phyloP scores from a whole-genome alignment of 1,140 invertebrate species.

The Drosophila subobscura region DNA sequence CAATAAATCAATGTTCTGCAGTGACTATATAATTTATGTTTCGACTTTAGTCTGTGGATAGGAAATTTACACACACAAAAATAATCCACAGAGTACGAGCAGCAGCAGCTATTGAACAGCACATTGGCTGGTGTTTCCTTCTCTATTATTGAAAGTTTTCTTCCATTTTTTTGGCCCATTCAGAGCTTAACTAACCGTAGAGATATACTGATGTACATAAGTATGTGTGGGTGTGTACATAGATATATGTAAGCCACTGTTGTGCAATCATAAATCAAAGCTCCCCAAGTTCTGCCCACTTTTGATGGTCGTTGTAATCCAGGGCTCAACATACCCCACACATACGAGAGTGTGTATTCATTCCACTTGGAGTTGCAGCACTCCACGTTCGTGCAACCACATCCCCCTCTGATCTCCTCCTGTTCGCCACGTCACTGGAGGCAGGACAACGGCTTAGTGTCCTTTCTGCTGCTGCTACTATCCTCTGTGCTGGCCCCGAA shows the following conservation, averaged over 20 bases:
- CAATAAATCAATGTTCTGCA: no score
- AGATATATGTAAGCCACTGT: constrained; percentile 16
- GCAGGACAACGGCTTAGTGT: constrained; percentile 51
- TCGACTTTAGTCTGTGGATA: no score
- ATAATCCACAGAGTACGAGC: no score
- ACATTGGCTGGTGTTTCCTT: no score
- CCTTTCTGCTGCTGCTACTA: constrained; percentile 12
- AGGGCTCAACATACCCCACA: constrained; percentile 54
- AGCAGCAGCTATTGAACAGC: no score
- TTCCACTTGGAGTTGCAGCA: constrained; percentile 27
- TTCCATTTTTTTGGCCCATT: neutral
- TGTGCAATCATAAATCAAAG: constrained; percentile 67
- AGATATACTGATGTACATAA: neutral
- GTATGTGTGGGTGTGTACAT: neutral
- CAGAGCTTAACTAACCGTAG: constrained; percentile 20
- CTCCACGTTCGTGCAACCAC: constrained; percentile 2
- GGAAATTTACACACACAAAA: no score
- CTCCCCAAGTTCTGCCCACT: constrained; percentile 43
- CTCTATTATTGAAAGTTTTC: no score
- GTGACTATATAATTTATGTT: no score
- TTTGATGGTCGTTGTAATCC: constrained; percentile 65
- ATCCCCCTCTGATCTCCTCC: constrained; percentile 3
- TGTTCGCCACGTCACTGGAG: constrained; percentile 10
- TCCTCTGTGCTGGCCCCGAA: constrained; percentile 29
- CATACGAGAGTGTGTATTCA: no score